Percentiles rank a stretch among this genome's conserved stretches.
Evolutionary conservation across 2,888 invertebrate genomes (phyloP).

Genomic region (Leptopterna dolabrata): DNA sequence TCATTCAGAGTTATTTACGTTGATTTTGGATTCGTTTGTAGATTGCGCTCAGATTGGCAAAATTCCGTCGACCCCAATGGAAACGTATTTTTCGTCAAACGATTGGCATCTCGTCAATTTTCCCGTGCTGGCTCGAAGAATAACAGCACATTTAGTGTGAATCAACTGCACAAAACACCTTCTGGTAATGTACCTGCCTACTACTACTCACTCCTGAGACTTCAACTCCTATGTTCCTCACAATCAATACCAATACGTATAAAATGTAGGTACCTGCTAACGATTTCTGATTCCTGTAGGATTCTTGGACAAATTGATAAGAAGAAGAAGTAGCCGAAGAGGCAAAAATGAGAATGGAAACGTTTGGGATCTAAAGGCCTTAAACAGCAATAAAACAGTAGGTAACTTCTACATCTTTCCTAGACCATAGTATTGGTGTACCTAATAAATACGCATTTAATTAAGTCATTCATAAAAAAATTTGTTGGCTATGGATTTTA

Average conservation of each 20-base stretch:
- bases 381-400: background rate
- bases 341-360: background rate
- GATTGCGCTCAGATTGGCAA: constrained; percentile 21
- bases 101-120: background rate
- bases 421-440: no score
- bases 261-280: no score
- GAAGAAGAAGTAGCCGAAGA: constrained; percentile 40
- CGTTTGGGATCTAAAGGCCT: background rate
- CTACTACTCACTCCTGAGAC: no score
- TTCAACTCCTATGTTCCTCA: no score
- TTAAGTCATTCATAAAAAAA: no score
- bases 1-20: background rate
- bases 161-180: constrained; percentile 15
- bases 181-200: background rate
- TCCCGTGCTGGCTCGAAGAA: background rate
- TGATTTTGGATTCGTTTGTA: background rate
- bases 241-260: no score
- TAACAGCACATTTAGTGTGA: constrained; percentile 19
- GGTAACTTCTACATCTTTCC: no score
- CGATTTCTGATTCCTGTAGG: background rate
- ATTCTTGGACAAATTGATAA: constrained; percentile 45
- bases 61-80: constrained; percentile 24
- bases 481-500: no score
- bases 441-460: no score
- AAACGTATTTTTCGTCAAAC: constrained; percentile 49